Evolutionary conservation across 2,113 vertebrate species (phyloP).

Genomic region (Odontophorus gujanensis): DNA sequence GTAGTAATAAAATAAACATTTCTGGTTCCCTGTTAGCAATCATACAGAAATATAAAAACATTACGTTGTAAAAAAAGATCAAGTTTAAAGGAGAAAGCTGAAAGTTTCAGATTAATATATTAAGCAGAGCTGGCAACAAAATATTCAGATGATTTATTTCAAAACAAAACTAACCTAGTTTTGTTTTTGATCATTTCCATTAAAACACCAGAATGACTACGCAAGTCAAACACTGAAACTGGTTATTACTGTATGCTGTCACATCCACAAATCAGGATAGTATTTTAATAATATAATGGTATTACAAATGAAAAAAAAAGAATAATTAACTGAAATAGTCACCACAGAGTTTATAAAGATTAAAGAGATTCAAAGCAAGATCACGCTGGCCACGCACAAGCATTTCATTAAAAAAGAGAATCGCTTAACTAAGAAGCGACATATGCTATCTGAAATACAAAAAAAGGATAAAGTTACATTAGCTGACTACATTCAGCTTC

Average conservation of each 20-base stretch:
- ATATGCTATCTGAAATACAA: not conserved
- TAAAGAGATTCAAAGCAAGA: not conserved
- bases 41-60: not conserved
- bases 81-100: not conserved
- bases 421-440: not conserved
- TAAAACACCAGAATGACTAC: not conserved
- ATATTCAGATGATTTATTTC: not conserved
- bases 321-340: not conserved
- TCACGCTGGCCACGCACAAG: accelerated
- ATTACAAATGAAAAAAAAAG: not conserved
- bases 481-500: not conserved
- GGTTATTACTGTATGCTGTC: not conserved
- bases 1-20: not conserved
- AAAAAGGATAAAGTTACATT: not conserved
- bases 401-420: not conserved
- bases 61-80: not conserved
- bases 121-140: not conserved
- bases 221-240: not conserved
- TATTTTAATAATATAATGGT: not conserved
- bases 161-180: not conserved
- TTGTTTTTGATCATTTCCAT: not conserved
- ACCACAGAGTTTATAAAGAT: not conserved
- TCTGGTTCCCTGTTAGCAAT: not conserved
- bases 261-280: not conserved
- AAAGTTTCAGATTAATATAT: not conserved